Evolutionary conservation across 2,113 vertebrate species (phyloP).

Genomic region (Dissostichus mawsoni): DNA sequence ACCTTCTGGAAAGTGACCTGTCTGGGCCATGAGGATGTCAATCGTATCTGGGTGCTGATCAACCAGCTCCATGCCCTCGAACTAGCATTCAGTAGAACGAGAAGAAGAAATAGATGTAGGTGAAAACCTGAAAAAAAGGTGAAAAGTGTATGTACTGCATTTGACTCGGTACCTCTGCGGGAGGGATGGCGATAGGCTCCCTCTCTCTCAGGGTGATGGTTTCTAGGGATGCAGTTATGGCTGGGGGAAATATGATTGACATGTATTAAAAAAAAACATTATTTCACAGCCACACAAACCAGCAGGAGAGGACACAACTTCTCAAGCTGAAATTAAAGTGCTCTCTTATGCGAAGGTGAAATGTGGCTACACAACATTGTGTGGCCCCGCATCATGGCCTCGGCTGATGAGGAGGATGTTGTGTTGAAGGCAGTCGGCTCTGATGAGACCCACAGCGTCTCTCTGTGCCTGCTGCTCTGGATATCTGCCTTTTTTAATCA

Average conservation of each 20-base stretch:
- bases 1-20: constrained; percentile 80
- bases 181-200: constrained; percentile 70
- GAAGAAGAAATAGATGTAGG: neutral
- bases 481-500: neutral
- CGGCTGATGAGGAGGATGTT: constrained; percentile 39
- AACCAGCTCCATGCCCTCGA: constrained; percentile 85
- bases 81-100: constrained; percentile 40
- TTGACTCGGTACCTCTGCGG: constrained; percentile 76
- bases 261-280: constrained; percentile 6
- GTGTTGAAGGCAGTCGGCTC: constrained; percentile 16
- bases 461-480: neutral
- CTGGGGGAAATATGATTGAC: constrained; percentile 48
- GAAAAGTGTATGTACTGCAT: neutral
- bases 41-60: constrained; percentile 70
- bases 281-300: constrained; percentile 8
- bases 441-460: neutral
- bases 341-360: constrained; percentile 2
- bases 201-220: constrained; percentile 86
- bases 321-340: constrained; percentile 45
- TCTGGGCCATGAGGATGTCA: constrained; percentile 83
- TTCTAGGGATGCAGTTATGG: constrained; percentile 77
- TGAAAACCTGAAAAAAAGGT: neutral
- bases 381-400: constrained; percentile 10
- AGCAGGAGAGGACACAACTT: constrained; percentile 24
- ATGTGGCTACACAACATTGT: constrained; percentile 3